Percentiles rank a stretch among this genome's conserved stretches.
Evolutionary conservation across 2,888 invertebrate species (phyloP).

Genomic region (Cancer borealis): DNA sequence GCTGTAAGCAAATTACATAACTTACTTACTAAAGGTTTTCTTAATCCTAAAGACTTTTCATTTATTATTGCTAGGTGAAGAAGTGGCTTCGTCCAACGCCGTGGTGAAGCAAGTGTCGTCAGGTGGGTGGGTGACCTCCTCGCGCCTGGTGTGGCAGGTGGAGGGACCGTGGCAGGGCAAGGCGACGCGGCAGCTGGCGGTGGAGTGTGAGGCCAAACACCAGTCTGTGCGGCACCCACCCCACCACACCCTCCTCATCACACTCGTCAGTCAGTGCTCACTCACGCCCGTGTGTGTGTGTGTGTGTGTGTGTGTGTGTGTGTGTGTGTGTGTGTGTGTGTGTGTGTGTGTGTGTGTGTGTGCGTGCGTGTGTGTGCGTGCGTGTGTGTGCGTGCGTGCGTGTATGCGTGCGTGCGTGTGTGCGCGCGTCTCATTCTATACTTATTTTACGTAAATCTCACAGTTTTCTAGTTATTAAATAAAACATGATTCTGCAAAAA

Average conservation of each 20-base stretch:
- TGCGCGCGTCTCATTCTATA: too few species aligned
- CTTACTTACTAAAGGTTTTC: not conserved
- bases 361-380: not conserved
- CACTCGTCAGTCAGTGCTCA: constrained; percentile 91
- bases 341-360: too few species aligned
- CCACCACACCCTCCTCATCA: constrained; percentile 93
- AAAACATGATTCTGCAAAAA: too few species aligned
- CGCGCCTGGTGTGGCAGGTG: constrained; percentile 50
- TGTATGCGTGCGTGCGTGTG: too few species aligned
- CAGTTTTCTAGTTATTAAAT: too few species aligned
- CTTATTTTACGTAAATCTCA: too few species aligned
- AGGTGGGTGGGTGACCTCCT: constrained; percentile 59
- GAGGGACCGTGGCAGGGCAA: constrained; percentile 48
- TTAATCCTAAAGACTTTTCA: not conserved
- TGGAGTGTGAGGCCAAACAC: constrained; percentile 94
- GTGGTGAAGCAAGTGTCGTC: constrained; percentile 50
- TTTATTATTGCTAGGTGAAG: constrained; percentile 30
- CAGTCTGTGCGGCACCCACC: constrained; percentile 92
- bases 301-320: not conserved
- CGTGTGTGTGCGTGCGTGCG: too few species aligned
- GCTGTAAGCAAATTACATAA: not conserved
- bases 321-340: too few species aligned
- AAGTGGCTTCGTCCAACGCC: constrained; percentile 31
- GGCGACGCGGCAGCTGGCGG: constrained; percentile 85
- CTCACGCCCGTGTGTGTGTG: not conserved